phyloP scores from a whole-genome alignment of 2,113 vertebrate species.

The Anoura caudifer region DNA sequence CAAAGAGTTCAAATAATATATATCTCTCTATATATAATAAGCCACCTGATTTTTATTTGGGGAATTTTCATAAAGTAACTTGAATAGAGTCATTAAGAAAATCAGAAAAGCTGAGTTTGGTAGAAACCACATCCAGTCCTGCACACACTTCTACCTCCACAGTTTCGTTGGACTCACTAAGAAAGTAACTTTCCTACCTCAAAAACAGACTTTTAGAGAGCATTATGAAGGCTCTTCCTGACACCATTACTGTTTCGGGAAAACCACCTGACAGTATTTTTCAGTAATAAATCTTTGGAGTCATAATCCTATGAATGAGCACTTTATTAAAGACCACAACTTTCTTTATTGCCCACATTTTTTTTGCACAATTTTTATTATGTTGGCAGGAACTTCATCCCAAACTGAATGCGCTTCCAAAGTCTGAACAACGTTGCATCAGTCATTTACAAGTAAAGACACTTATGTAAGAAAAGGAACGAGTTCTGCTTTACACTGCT shows the following conservation, averaged over 20 bases:
- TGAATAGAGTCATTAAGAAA: neutral
- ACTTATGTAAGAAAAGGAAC: constrained; percentile 47
- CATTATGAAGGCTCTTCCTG: neutral
- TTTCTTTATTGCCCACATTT: constrained; percentile 48
- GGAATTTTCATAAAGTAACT: neutral
- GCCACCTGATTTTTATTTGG: neutral
- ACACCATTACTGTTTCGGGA: neutral
- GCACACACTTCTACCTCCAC: neutral
- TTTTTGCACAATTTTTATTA: constrained; percentile 54
- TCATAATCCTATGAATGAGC: constrained; percentile 56
- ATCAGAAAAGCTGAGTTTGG: neutral
- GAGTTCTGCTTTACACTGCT: neutral
- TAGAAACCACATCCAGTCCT: neutral
- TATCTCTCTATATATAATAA: neutral
- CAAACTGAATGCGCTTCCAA: constrained; percentile 39
- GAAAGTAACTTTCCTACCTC: constrained; percentile 41
- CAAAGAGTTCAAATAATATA: neutral
- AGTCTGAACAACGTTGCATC: constrained; percentile 9
- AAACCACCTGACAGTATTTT: constrained; percentile 42
- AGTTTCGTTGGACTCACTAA: neutral
- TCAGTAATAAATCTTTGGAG: constrained; percentile 48
- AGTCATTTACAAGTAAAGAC: constrained; percentile 38
- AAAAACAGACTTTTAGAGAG: constrained; percentile 48
- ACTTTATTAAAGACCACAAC: constrained; percentile 58
- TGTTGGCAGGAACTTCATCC: constrained; percentile 47